A percentile compares a stretch with the other conserved stretches of the same genome.
Conservation (phyloP, 2,113 vertebrate species). For the Elephas maximus region DNA sequence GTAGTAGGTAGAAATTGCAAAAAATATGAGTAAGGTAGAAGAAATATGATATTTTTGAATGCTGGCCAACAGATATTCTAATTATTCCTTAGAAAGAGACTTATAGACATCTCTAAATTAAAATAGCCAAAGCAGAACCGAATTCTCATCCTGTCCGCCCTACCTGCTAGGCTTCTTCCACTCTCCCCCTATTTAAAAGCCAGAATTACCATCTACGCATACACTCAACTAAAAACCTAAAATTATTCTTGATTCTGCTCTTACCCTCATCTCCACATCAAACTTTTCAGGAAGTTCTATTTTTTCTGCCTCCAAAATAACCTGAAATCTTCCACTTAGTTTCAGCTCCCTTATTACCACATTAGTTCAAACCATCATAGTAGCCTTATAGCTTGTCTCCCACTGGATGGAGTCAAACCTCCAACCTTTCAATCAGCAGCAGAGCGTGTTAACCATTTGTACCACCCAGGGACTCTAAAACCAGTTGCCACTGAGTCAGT, state of each 20-base stretch:
- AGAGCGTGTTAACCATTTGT: too few species aligned
- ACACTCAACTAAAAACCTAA: conserved; percentile 1
- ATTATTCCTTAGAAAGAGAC: neutral
- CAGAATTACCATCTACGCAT: neutral
- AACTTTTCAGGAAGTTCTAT: neutral
- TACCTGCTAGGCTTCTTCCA: neutral
- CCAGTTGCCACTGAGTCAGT: too few species aligned
- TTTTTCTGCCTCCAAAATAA: neutral
- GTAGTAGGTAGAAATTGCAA: neutral
- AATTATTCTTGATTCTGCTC: neutral
- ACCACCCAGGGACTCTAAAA: too few species aligned
- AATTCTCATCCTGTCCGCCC: neutral
- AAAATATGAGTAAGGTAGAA: neutral
- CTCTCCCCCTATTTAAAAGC: neutral
- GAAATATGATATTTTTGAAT: neutral
- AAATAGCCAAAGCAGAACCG: neutral
- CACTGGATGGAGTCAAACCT: too few species aligned
- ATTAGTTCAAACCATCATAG: neutral
- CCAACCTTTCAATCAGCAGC: too few species aligned
- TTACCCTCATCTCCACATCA: neutral
- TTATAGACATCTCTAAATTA: neutral
- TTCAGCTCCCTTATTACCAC: neutral
- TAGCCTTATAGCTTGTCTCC: neutral
- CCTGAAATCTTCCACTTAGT: neutral
- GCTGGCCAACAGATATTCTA: neutral